These are phyloP conservation scores for Cryptophagus acutangulus DNA, from an alignment of 2,888 invertebrate genomes.

Conservation along the genomic window DNA sequence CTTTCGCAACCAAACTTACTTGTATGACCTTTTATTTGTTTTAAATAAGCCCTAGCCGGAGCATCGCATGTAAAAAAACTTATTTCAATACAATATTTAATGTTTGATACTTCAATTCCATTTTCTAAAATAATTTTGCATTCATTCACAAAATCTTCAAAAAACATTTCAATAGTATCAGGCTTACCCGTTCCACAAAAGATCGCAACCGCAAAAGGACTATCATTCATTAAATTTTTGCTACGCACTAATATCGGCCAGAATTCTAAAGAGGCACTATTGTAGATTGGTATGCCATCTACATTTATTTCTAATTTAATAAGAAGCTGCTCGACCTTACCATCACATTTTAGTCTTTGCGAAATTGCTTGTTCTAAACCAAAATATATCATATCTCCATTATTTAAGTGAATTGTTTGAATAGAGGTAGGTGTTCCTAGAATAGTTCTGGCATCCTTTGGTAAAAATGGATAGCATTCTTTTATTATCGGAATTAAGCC, in stretches of 20 bases:
- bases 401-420: background rate
- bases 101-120: background rate
- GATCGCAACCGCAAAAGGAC: constrained; percentile 4
- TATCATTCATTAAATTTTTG: background rate
- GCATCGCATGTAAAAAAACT: constrained; percentile 6
- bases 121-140: background rate
- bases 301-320: constrained; percentile 4
- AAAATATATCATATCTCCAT: constrained; percentile 11
- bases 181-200: constrained; percentile 9
- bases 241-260: constrained; percentile 6
- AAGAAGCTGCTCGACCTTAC: background rate
- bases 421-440: constrained; percentile 4
- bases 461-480: constrained; percentile 8
- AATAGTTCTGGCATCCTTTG: constrained; percentile 8
- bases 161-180: background rate
- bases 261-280: constrained; percentile 5
- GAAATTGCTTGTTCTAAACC: background rate
- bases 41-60: constrained; percentile 12
- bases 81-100: background rate
- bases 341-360: background rate
- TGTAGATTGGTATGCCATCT: constrained; percentile 11
- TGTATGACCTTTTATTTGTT: constrained; percentile 14
- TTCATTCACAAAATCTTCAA: background rate
- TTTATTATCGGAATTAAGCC: constrained; percentile 7
- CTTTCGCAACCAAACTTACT: constrained; percentile 16